Evolutionary conservation across 2,888 invertebrate species (phyloP).

Genomic region (Anthophora plumipes): DNA sequence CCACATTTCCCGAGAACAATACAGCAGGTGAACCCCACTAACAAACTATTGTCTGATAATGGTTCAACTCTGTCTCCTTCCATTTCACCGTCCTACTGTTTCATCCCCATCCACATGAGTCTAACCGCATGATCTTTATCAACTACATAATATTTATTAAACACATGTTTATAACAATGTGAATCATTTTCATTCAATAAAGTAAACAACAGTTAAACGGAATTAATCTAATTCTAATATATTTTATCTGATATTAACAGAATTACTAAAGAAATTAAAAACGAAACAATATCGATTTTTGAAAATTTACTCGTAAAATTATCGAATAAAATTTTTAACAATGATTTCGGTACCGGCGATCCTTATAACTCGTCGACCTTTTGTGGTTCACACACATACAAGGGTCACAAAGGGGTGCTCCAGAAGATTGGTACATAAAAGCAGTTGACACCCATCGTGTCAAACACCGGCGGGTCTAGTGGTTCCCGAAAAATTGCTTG

Average conservation of each 20-base stretch:
- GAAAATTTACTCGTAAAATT: too few species aligned
- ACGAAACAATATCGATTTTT: too few species aligned
- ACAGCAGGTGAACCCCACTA: slow-evolving; percentile 83
- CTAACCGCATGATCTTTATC: slow-evolving; percentile 56
- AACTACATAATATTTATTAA: slow-evolving; percentile 27
- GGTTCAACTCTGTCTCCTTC: slow-evolving; percentile 73
- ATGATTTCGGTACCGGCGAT: neutral
- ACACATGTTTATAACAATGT: slow-evolving; percentile 15
- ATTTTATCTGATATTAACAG: too few species aligned
- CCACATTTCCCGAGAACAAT: slow-evolving; percentile 83
- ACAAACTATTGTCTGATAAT: slow-evolving; percentile 85
- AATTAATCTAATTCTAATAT: neutral
- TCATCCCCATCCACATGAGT: slow-evolving; percentile 51
- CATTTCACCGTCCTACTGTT: slow-evolving; percentile 55
- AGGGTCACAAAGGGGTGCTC: slow-evolving; percentile 21
- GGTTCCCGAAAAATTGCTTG: slow-evolving; percentile 27
- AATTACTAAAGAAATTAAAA: too few species aligned
- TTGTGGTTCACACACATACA: neutral
- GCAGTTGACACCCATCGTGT: slow-evolving; percentile 58
- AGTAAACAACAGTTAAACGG: slow-evolving; percentile 4
- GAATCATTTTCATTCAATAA: too few species aligned
- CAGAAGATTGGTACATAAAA: slow-evolving; percentile 35
- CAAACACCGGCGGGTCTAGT: slow-evolving; percentile 33
- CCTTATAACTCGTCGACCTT: slow-evolving; percentile 14
- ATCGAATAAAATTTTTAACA: neutral